Evolutionary conservation across 2,888 invertebrate genomes (phyloP).

Genomic region (Agrochola litura): DNA sequence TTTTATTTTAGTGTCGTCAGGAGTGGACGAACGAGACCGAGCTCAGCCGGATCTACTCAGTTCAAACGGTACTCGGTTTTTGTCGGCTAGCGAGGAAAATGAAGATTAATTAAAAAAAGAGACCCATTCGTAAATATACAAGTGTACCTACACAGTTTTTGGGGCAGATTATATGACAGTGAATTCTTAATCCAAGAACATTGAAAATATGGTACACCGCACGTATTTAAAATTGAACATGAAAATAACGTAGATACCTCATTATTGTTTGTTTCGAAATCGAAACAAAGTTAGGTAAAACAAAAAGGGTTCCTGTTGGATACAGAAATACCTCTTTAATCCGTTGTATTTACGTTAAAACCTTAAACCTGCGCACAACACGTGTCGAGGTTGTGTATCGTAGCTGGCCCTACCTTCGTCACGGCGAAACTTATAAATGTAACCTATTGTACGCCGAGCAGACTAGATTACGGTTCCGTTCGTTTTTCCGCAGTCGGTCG

Average conservation of each 20-base stretch:
- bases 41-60: constrained; percentile 33
- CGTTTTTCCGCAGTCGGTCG: constrained; percentile 69
- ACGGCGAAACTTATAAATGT: constrained; percentile 63
- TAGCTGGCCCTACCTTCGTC: constrained; percentile 50
- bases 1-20: constrained; percentile 41
- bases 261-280: constrained; percentile 34
- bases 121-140: constrained; percentile 24
- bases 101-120: constrained; percentile 54
- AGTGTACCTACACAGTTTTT: constrained; percentile 16
- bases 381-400: constrained; percentile 52
- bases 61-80: constrained; percentile 38
- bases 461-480: constrained; percentile 71
- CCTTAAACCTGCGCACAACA: constrained; percentile 47
- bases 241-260: not conserved
- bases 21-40: constrained; percentile 24
- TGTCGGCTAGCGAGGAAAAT: constrained; percentile 35
- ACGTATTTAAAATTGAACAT: not conserved
- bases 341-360: constrained; percentile 22
- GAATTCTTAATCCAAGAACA: constrained; percentile 21
- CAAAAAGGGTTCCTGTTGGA: constrained; percentile 33
- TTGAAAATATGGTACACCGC: constrained; percentile 7
- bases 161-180: constrained; percentile 6
- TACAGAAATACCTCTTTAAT: constrained; percentile 25
- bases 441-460: constrained; percentile 63
- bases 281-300: constrained; percentile 22